phyloP scores from a whole-genome alignment of 2,113 vertebrate genomes.

The Eulemur rufifrons region DNA sequence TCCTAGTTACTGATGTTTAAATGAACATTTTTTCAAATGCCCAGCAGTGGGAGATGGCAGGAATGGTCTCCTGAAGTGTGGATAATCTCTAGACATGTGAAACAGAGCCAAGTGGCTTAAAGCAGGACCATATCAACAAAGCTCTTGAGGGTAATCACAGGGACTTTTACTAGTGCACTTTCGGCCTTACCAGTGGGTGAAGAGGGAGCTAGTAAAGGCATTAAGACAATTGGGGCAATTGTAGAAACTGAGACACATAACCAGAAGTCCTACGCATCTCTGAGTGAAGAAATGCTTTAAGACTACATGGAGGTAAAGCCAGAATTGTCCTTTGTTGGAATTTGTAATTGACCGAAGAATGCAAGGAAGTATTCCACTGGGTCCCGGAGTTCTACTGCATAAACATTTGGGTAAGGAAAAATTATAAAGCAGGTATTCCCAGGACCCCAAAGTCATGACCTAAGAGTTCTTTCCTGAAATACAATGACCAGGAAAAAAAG shows the following conservation, averaged over 20 bases:
- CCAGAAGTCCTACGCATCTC: neutral
- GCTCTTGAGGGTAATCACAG: neutral
- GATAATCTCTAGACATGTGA: neutral
- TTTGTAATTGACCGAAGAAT: conserved; percentile 29
- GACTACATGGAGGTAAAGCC: neutral
- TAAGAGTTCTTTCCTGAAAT: conserved; percentile 28
- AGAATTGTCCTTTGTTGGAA: conserved; percentile 29
- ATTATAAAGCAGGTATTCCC: conserved; percentile 17
- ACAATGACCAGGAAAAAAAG: neutral
- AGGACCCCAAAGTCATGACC: conserved; percentile 1
- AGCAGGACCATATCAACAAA: neutral
- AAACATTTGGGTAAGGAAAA: neutral
- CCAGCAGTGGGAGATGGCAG: conserved; percentile 42
- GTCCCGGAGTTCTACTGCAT: neutral
- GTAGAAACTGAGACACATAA: neutral
- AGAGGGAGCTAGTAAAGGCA: neutral
- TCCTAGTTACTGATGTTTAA: conserved; percentile 62
- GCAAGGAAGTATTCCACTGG: neutral
- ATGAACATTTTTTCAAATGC: conserved; percentile 58
- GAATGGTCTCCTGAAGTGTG: conserved; percentile 30
- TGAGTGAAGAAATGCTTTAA: neutral
- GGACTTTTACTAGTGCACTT: neutral
- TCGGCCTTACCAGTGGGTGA: conserved; percentile 14
- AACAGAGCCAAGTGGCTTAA: conserved; percentile 15
- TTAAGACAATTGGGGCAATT: neutral